Conservation (phyloP, 2,113 vertebrate species). For the Orycteropus afer region DNA sequence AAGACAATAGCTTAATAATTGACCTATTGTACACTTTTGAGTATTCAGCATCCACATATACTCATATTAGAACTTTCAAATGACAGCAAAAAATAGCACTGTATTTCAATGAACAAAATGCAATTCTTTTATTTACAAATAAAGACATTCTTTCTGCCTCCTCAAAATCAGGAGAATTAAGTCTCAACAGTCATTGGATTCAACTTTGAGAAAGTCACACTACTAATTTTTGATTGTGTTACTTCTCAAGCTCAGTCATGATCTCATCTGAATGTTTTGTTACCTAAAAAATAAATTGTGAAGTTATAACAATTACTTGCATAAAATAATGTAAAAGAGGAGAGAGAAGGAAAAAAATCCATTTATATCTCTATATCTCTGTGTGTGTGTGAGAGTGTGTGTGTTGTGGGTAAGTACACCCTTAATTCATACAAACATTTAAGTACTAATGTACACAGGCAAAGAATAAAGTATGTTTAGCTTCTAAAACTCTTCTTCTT, state of each 20-base stretch:
- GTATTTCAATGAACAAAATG: neutral
- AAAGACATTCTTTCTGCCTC: neutral
- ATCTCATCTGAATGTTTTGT: neutral
- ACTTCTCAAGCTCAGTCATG: neutral
- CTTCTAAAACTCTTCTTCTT: neutral
- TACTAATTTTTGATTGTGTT: neutral
- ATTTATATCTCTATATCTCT: no score
- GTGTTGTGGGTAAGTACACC: no score
- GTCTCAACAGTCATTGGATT: no score
- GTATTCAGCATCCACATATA: neutral
- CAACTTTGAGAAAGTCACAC: neutral
- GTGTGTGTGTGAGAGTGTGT: no score
- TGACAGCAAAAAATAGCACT: neutral
- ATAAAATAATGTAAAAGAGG: neutral
- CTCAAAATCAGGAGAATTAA: neutral
- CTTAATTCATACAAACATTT: no score
- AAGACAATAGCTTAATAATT: neutral
- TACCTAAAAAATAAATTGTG: neutral
- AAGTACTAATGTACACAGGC: no score
- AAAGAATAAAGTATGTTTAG: neutral
- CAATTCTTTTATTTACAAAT: neutral
- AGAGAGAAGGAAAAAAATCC: neutral
- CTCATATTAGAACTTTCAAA: neutral
- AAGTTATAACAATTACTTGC: neutral
- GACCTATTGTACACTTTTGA: accelerated